Evolutionary conservation across 2,113 vertebrate genomes (phyloP).

Genomic region (Syrrhaptes paradoxus): DNA sequence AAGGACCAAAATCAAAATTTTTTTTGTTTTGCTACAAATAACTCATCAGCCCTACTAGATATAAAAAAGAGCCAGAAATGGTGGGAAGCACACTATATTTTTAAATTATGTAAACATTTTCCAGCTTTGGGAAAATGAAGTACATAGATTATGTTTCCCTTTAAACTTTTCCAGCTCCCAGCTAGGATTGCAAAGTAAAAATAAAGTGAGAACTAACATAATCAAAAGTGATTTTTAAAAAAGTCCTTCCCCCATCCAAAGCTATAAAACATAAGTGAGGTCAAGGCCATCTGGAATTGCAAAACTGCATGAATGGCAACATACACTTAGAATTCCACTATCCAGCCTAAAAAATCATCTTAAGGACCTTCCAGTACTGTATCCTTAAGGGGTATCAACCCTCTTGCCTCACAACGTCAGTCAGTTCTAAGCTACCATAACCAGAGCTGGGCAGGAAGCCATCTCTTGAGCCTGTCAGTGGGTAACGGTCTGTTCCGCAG

Average conservation of each 20-base stretch:
- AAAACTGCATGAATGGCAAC: background rate
- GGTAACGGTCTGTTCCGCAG: background rate
- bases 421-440: background rate
- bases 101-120: background rate
- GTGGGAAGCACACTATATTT: background rate
- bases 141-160: background rate
- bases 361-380: background rate
- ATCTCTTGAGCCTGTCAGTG: background rate
- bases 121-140: constrained; percentile 1
- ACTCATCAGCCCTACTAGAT: background rate
- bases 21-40: constrained; percentile 4
- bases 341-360: background rate
- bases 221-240: background rate
- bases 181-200: background rate
- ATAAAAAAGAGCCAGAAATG: background rate
- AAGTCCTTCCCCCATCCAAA: background rate
- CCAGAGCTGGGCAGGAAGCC: background rate
- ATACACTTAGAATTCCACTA: background rate
- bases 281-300: background rate
- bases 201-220: background rate
- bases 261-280: background rate
- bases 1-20: background rate
- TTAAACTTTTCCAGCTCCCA: background rate
- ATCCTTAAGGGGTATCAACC: background rate
- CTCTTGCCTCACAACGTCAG: background rate